Conservation (phyloP, 2,888 invertebrate genomes). For the Cantharis flavilabris region DNA sequence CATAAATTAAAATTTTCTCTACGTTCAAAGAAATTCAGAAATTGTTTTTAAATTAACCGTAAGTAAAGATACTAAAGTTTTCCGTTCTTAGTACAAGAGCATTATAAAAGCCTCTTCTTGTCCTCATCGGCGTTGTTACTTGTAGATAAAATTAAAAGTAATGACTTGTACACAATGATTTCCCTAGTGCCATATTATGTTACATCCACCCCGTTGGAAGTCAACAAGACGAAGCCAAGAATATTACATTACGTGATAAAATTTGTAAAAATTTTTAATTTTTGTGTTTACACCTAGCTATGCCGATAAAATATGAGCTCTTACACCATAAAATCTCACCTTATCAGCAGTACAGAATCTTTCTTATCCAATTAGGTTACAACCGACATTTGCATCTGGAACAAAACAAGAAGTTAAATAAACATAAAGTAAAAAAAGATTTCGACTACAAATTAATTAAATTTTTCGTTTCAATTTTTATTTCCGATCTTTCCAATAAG, state of each 20-base stretch:
- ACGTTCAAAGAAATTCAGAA: background rate
- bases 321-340: conserved; percentile 7
- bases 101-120: conserved; percentile 3
- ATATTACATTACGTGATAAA: conserved; percentile 22
- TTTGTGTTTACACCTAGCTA: conserved; percentile 1
- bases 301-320: conserved; percentile 8
- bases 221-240: conserved; percentile 26
- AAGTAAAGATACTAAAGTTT: background rate
- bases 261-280: conserved; percentile 12
- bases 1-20: background rate
- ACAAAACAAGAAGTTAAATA: background rate
- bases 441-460: too few species aligned
- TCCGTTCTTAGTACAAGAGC: background rate
- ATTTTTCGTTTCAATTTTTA: too few species aligned
- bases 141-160: conserved; percentile 38
- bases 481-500: background rate
- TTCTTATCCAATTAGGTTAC: background rate
- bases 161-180: conserved; percentile 37
- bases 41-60: background rate
- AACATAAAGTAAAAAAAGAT: background rate
- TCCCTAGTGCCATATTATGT: conserved; percentile 35
- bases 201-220: conserved; percentile 30
- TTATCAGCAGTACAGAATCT: background rate
- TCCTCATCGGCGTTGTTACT: conserved; percentile 28
- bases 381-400: background rate